These are phyloP conservation scores for Pyrrhia umbra DNA, from an alignment of 2,888 invertebrate species.

Conservation along the genomic window DNA sequence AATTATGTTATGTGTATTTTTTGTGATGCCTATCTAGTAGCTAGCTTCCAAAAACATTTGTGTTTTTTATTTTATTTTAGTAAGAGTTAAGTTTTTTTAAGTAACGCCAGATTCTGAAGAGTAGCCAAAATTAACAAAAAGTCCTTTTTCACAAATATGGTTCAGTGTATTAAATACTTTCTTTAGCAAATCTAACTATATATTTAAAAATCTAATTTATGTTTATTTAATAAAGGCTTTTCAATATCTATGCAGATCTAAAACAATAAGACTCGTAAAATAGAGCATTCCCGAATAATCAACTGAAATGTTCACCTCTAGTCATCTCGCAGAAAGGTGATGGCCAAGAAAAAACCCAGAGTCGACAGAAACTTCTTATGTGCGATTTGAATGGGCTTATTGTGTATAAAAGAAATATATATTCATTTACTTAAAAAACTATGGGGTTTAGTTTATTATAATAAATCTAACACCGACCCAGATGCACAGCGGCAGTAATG, in stretches of 20 bases:
- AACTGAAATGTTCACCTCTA: constrained; percentile 7
- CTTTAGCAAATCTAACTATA: constrained; percentile 2
- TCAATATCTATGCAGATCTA: constrained; percentile 11
- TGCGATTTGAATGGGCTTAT: too few relatives aligned
- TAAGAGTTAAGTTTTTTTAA: background rate
- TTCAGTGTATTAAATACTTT: background rate
- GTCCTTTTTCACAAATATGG: constrained; percentile 4
- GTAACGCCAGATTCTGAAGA: background rate
- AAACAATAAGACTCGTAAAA: constrained; percentile 7
- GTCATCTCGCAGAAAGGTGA: constrained; percentile 8
- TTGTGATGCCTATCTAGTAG: background rate
- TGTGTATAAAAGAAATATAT: too few relatives aligned
- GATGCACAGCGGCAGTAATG: too few relatives aligned
- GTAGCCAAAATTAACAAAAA: background rate
- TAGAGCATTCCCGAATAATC: constrained; percentile 8
- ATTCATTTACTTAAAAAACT: too few relatives aligned
- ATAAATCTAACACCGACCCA: too few relatives aligned
- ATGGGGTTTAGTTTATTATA: too few relatives aligned
- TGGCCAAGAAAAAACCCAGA: too few relatives aligned
- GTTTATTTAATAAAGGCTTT: background rate
- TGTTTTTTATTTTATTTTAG: background rate
- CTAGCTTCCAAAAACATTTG: background rate
- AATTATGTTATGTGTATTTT: background rate
- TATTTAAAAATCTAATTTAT: constrained; percentile 4
- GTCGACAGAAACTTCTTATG: too few relatives aligned